Evolutionary conservation across 2,113 vertebrate species (phyloP).

Genomic region (Chaetodon trifascialis): DNA sequence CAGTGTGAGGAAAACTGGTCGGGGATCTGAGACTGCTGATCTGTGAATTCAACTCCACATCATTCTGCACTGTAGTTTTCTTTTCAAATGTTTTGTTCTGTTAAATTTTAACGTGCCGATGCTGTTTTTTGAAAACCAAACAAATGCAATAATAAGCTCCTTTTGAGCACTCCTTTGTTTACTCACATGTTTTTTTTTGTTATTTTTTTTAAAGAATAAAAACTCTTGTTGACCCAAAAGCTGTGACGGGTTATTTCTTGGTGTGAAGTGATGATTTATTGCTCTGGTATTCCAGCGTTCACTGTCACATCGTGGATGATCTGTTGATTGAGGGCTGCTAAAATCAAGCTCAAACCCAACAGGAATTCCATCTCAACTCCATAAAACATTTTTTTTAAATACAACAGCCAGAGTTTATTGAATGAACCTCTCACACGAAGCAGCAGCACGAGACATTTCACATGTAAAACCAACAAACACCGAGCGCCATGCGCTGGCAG

Average conservation of each 20-base stretch:
- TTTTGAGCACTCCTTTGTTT: slow-evolving; percentile 63
- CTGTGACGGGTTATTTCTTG: slow-evolving; percentile 28
- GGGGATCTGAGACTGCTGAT: slow-evolving; percentile 67
- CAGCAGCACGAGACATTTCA: neutral
- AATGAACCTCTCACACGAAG: neutral
- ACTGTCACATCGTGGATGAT: slow-evolving; percentile 18
- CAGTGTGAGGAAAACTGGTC: neutral
- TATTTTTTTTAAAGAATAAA: slow-evolving; percentile 69
- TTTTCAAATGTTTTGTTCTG: slow-evolving; percentile 38
- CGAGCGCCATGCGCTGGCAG: neutral
- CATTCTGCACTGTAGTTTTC: slow-evolving; percentile 81
- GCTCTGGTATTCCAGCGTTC: neutral
- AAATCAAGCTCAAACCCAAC: neutral
- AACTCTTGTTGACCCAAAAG: slow-evolving; percentile 35
- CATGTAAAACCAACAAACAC: neutral
- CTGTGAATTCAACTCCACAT: slow-evolving; percentile 69
- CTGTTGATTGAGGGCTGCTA: neutral
- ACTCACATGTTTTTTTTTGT: slow-evolving; percentile 15
- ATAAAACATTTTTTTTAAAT: neutral
- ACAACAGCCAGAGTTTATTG: neutral
- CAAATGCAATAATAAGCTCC: slow-evolving; percentile 55
- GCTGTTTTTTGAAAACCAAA: slow-evolving; percentile 32
- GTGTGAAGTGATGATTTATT: slow-evolving; percentile 7
- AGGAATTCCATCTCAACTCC: neutral
- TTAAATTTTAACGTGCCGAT: slow-evolving; percentile 14